These are phyloP conservation scores for Echeneis naucrates DNA, from an alignment of 2,797 vertebrate species.

Conservation along the genomic window DNA sequence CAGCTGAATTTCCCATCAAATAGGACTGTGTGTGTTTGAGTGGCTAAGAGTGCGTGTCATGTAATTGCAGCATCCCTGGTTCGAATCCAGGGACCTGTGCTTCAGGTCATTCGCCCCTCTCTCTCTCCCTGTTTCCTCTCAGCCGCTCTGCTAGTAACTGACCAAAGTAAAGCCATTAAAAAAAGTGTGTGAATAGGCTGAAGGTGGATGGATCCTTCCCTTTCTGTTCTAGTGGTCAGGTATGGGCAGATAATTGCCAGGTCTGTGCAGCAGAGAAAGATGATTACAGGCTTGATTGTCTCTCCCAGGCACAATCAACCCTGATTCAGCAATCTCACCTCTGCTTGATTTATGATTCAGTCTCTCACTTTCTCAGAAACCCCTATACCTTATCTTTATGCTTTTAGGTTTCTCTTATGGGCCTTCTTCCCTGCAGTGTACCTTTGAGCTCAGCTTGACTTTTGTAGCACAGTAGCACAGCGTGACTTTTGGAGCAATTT, in stretches of 20 bases:
- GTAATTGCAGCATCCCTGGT: no score
- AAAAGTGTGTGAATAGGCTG: constrained; percentile 56
- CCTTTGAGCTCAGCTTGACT: constrained; percentile 10
- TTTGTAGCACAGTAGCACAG: no score
- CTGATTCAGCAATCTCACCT: constrained; percentile 88
- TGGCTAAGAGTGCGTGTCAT: no score
- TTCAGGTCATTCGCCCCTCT: no score
- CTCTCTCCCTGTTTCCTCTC: no score
- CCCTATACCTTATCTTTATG: constrained; percentile 47
- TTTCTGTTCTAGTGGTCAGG: constrained; percentile 82
- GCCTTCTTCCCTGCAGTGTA: constrained; percentile 13
- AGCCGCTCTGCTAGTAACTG: no score
- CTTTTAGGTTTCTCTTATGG: constrained; percentile 42
- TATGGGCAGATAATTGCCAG: constrained; percentile 85
- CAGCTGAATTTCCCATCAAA: constrained; percentile 48
- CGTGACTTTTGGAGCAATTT: no score
- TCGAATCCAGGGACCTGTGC: no score
- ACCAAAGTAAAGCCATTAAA: no score
- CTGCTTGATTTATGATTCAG: constrained; percentile 85
- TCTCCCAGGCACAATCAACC: constrained; percentile 89
- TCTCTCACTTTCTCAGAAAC: constrained; percentile 28
- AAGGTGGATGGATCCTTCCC: constrained; percentile 80
- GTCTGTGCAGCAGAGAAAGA: constrained; percentile 85
- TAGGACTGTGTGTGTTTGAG: no score
- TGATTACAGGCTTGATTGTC: constrained; percentile 90